phyloP scores from a whole-genome alignment of 2,113 vertebrate genomes.

The Odocoileus hemionus region DNA sequence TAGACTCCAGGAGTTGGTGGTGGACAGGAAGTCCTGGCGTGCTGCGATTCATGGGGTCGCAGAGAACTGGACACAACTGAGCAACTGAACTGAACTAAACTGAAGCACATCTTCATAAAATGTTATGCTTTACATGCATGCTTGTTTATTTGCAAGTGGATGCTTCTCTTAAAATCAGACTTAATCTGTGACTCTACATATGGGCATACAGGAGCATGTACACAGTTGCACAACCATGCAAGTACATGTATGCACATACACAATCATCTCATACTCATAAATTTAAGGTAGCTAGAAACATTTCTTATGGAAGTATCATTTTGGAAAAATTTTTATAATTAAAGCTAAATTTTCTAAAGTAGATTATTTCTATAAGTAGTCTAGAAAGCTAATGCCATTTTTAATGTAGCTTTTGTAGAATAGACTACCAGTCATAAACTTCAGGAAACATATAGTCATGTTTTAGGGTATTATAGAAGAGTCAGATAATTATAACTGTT shows the following conservation, averaged over 20 bases:
- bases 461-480: background rate
- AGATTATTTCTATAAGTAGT: background rate
- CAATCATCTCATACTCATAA: background rate
- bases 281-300: background rate
- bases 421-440: background rate
- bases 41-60: no score
- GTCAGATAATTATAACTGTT: background rate
- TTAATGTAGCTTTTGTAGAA: background rate
- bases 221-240: background rate
- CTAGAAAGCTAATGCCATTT: background rate
- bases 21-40: no score
- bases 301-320: background rate
- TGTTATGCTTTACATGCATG: background rate
- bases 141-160: background rate
- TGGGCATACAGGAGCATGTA: background rate
- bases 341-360: background rate
- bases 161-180: background rate
- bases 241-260: background rate
- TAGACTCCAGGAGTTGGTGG: no score
- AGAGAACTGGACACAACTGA: no score
- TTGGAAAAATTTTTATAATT: background rate
- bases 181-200: background rate
- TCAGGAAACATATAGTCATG: background rate
- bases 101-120: background rate
- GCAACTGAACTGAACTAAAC: no score